phyloP scores from a whole-genome alignment of 2,888 invertebrate genomes.

The Melanargia galathea region DNA sequence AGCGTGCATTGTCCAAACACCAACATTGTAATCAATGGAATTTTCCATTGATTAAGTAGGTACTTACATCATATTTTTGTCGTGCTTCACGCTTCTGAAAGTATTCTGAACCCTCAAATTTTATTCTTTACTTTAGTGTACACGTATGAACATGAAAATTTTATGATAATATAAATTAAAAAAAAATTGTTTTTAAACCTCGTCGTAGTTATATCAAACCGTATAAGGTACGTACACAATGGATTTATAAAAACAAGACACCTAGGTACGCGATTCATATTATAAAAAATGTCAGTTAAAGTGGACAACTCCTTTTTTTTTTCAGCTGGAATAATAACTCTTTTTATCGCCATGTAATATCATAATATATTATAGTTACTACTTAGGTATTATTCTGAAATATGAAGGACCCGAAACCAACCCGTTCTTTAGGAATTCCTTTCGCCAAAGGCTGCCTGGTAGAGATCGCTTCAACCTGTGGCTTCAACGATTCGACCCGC shows the following conservation, averaged over 20 bases:
- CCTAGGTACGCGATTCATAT: neutral
- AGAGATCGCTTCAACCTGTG: too few relatives aligned
- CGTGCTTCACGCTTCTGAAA: neutral
- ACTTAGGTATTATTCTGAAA: too few relatives aligned
- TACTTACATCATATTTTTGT: neutral
- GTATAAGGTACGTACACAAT: neutral
- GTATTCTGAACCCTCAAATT: neutral
- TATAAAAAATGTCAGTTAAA: neutral
- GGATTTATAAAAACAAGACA: neutral
- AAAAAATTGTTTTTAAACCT: conserved; percentile 19
- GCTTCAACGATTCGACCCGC: too few relatives aligned
- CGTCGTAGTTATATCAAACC: conserved; percentile 5
- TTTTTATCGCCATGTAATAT: too few relatives aligned
- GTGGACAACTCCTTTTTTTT: too few relatives aligned
- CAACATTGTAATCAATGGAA: too few relatives aligned
- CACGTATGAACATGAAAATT: neutral
- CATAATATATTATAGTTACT: too few relatives aligned
- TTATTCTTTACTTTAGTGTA: conserved; percentile 2
- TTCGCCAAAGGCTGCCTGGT: too few relatives aligned
- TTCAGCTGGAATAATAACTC: too few relatives aligned
- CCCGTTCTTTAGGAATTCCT: too few relatives aligned
- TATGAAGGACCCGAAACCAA: too few relatives aligned
- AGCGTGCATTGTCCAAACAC: too few relatives aligned
- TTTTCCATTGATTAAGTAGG: conserved; percentile 2
- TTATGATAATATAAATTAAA: conserved; percentile 8